A percentile compares a stretch with the other conserved stretches of the same genome.
These are phyloP conservation scores for Tadarida brasiliensis DNA, from an alignment of 2,797 vertebrate species.

Conservation along the genomic window DNA sequence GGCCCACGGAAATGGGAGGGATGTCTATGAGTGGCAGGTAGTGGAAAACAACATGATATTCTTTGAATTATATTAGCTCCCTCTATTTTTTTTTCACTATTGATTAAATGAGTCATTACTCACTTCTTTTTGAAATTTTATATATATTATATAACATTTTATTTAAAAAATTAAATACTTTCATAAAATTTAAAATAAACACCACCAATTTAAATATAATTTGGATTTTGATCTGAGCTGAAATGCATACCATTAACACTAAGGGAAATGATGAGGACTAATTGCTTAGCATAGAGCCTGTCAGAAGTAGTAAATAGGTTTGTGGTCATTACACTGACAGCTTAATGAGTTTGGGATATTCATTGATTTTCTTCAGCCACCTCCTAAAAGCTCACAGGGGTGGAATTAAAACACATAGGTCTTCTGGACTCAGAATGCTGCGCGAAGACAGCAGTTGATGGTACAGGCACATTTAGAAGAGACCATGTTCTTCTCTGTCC, in stretches of 20 bases:
- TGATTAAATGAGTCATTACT: neutral
- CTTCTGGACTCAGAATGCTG: neutral
- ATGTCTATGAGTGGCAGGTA: neutral
- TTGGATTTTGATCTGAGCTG: neutral
- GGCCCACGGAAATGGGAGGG: accelerated
- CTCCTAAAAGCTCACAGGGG: neutral
- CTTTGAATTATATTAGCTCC: neutral
- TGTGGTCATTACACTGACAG: neutral
- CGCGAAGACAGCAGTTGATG: neutral
- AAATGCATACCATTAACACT: neutral
- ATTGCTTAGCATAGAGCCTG: neutral
- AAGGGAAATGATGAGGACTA: neutral
- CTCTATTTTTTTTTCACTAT: neutral
- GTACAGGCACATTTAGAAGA: neutral
- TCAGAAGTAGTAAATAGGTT: neutral
- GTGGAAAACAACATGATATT: neutral
- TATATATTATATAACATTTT: neutral
- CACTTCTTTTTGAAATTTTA: neutral
- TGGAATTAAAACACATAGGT: neutral
- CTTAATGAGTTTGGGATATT: slow-evolving; percentile 1
- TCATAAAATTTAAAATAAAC: neutral
- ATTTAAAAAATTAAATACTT: neutral
- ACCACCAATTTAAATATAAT: neutral
- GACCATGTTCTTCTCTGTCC: neutral
- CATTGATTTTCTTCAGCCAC: neutral